phyloP scores from a whole-genome alignment of 2,888 invertebrate genomes.

The Sepiola atlantica region DNA sequence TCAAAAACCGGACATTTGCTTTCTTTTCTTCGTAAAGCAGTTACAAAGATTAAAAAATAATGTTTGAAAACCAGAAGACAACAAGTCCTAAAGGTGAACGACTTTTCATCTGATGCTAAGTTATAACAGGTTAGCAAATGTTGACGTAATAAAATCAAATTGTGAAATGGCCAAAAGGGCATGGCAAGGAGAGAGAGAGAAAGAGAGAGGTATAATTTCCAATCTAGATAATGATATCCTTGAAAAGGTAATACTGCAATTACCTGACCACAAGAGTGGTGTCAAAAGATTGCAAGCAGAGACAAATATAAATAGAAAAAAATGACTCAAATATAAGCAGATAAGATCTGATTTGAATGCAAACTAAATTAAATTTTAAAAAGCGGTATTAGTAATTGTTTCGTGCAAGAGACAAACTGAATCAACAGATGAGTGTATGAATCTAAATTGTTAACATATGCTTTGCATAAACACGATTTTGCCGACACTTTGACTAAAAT shows the following conservation, averaged over 20 bases:
- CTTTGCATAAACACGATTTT: background rate
- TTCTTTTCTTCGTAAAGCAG: no score
- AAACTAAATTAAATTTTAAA: constrained; percentile 32
- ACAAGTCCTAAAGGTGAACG: background rate
- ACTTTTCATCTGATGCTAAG: background rate
- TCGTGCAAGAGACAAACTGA: background rate
- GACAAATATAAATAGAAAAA: background rate
- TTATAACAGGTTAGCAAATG: background rate
- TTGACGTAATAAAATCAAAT: constrained; percentile 32
- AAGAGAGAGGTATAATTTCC: background rate
- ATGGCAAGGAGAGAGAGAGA: background rate
- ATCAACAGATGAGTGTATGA: background rate
- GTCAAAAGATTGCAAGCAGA: background rate
- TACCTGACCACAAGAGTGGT: background rate
- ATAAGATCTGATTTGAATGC: background rate
- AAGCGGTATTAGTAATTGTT: background rate
- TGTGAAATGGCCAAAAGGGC: background rate
- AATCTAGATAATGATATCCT: constrained; percentile 1
- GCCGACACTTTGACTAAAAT: background rate
- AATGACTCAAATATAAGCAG: no score
- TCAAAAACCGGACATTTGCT: background rate
- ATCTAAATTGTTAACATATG: background rate
- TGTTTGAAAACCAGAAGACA: background rate
- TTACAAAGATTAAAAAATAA: background rate
- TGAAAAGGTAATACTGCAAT: background rate